These are phyloP conservation scores for Isichthys henryi DNA, from an alignment of 2,113 vertebrate species.

Conservation along the genomic window DNA sequence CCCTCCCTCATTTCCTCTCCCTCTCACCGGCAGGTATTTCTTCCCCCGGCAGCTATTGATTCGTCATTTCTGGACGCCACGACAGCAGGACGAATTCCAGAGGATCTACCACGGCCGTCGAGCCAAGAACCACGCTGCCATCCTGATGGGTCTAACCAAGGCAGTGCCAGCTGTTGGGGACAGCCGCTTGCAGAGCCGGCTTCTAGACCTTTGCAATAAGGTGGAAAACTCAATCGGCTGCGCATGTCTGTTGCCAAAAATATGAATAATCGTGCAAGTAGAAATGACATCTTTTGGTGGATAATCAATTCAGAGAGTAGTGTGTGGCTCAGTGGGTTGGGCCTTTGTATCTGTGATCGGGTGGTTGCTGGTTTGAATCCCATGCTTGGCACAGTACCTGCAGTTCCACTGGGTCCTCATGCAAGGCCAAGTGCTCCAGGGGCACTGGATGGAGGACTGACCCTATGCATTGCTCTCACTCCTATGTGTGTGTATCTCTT, in stretches of 20 bases:
- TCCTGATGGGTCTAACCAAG: conserved; percentile 57
- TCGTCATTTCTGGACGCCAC: conserved; percentile 80
- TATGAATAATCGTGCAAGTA: not conserved
- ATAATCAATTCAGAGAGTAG: not conserved
- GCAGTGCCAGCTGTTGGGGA: conserved; percentile 44
- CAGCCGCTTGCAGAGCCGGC: conserved; percentile 42
- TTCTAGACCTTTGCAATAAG: conserved; percentile 66
- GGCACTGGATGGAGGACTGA: not conserved
- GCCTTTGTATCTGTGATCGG: not conserved
- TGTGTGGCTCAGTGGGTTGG: not conserved
- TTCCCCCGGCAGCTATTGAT: conserved; percentile 85
- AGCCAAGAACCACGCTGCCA: conserved; percentile 40
- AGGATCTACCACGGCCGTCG: conserved; percentile 61
- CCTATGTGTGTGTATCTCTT: not conserved
- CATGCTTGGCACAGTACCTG: not conserved
- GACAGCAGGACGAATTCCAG: conserved; percentile 73
- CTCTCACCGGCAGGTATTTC: conserved; percentile 67
- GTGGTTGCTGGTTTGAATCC: not conserved
- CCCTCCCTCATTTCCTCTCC: not conserved
- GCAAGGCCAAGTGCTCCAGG: not conserved
- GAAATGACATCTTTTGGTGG: not conserved
- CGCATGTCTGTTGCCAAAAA: not conserved
- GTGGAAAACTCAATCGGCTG: conserved; percentile 41
- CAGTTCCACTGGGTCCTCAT: not conserved
- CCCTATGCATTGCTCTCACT: not conserved